Evolutionary conservation across 1,140 invertebrate species (phyloP).

Genomic region (Lycorma delicatula): DNA sequence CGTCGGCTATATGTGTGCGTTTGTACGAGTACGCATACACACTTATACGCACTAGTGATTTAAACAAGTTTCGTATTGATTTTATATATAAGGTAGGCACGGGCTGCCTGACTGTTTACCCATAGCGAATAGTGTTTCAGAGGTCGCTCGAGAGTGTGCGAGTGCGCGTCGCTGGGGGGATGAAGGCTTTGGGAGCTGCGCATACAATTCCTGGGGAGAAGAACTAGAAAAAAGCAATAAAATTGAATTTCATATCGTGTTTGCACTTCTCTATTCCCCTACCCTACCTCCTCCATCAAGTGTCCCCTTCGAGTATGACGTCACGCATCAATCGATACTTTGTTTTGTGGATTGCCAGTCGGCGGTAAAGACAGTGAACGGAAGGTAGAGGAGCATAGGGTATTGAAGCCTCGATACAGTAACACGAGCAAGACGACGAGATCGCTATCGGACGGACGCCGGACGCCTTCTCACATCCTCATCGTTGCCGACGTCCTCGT

Average conservation of each 20-base stretch:
- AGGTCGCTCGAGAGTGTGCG: neutral
- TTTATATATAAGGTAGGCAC: neutral
- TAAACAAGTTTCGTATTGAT: conserved; percentile 6
- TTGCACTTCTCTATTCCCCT: conserved; percentile 25
- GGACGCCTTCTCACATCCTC: no score
- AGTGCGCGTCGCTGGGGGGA: neutral
- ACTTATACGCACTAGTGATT: neutral
- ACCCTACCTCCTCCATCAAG: conserved; percentile 14
- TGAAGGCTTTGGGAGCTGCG: conserved; percentile 10
- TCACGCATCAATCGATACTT: conserved; percentile 4
- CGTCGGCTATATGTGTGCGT: no score
- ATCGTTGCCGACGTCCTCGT: no score
- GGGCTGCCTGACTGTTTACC: neutral
- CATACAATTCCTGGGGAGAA: conserved; percentile 12
- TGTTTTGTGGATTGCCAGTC: no score
- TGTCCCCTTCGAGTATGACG: conserved; percentile 12
- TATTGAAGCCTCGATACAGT: no score
- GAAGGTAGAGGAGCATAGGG: no score
- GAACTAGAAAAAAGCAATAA: conserved; percentile 29
- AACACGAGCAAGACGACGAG: no score
- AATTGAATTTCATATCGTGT: conserved; percentile 32
- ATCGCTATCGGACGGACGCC: no score
- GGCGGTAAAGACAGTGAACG: no score
- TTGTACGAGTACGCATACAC: no score
- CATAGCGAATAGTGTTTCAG: neutral